Evolutionary conservation across 23 tunicate species (phyloP).

Genomic region (Aplidium turbinatum): DNA sequence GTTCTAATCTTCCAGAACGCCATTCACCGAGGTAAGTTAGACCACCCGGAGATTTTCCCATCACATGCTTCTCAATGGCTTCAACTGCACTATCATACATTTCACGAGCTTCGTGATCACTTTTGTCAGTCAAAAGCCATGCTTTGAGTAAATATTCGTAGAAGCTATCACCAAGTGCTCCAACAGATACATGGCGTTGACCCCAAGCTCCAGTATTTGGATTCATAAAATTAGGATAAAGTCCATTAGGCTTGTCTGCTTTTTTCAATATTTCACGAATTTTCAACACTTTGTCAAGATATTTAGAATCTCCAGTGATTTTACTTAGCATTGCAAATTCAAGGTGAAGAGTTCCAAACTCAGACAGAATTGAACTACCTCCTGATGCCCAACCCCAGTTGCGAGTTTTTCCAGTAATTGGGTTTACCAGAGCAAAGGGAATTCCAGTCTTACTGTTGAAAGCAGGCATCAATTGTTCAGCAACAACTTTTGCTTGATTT

Average conservation of each 20-base stretch:
- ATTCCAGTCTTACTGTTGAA: slow-evolving; percentile 87
- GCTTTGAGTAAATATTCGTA: slow-evolving; percentile 92
- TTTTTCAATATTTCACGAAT: slow-evolving; percentile 77
- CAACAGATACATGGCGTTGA: slow-evolving; percentile 89
- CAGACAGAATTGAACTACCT: slow-evolving; percentile 93
- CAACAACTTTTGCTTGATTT: slow-evolving; percentile 76
- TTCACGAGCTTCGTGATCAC: slow-evolving; percentile 55
- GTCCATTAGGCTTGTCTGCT: slow-evolving; percentile 71
- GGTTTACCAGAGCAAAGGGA: slow-evolving; percentile 92
- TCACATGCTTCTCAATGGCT: slow-evolving; percentile 67
- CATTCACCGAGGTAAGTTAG: slow-evolving; percentile 85
- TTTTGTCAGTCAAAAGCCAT: slow-evolving; percentile 77
- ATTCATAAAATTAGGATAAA: slow-evolving; percentile 86
- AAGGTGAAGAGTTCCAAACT: slow-evolving; percentile 91
- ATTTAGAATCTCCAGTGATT: slow-evolving; percentile 77
- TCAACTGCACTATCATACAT: slow-evolving; percentile 90
- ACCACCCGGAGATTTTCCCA: slow-evolving; percentile 76
- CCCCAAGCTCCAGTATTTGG: slow-evolving; percentile 97
- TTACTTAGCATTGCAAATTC: slow-evolving; percentile 86
- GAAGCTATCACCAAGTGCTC: slow-evolving; percentile 96
- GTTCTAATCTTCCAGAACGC: slow-evolving; percentile 71
- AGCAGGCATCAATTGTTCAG: slow-evolving; percentile 83
- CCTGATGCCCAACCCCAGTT: slow-evolving; percentile 99
- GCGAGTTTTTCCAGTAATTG: slow-evolving; percentile 51
- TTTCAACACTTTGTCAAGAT: slow-evolving; percentile 79